phyloP scores from a whole-genome alignment of 2,113 vertebrate species.

The Tachycineta bicolor region DNA sequence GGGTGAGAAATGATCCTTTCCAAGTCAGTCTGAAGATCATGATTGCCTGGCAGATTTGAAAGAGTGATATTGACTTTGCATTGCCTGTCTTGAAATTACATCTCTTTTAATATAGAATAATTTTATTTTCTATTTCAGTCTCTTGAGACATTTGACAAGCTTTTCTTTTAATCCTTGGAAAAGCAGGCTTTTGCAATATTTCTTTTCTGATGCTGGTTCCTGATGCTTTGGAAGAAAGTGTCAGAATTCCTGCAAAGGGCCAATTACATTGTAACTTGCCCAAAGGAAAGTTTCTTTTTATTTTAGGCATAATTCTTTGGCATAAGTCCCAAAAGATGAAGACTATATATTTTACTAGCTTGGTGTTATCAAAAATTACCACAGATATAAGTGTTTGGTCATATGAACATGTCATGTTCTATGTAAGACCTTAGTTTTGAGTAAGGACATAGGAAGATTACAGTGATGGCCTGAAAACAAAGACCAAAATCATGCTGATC shows the following conservation, averaged over 20 bases:
- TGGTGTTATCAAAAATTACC: background rate
- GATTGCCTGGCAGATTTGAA: background rate
- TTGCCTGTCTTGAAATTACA: background rate
- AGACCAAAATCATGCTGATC: background rate
- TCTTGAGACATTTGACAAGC: background rate
- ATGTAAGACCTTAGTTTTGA: background rate
- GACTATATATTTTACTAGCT: conserved; percentile 1
- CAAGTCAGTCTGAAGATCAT: background rate
- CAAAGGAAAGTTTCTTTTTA: background rate
- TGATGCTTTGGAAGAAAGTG: background rate
- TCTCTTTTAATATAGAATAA: background rate
- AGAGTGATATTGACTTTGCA: background rate
- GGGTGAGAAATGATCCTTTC: background rate
- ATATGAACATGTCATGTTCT: background rate
- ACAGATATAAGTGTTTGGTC: background rate
- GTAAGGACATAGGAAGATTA: background rate
- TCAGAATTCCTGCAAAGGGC: background rate
- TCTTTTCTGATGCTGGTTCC: conserved; percentile 5
- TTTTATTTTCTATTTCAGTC: background rate
- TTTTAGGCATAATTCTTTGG: background rate
- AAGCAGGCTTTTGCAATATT: background rate
- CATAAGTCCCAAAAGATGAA: background rate
- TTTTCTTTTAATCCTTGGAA: conserved; percentile 16
- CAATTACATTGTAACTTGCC: background rate
- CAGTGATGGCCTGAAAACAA: background rate